Percentiles rank a stretch among this genome's conserved stretches.
These are phyloP conservation scores for Zaprionus bogoriensis DNA, from an alignment of 2,888 invertebrate genomes.

Conservation along the genomic window DNA sequence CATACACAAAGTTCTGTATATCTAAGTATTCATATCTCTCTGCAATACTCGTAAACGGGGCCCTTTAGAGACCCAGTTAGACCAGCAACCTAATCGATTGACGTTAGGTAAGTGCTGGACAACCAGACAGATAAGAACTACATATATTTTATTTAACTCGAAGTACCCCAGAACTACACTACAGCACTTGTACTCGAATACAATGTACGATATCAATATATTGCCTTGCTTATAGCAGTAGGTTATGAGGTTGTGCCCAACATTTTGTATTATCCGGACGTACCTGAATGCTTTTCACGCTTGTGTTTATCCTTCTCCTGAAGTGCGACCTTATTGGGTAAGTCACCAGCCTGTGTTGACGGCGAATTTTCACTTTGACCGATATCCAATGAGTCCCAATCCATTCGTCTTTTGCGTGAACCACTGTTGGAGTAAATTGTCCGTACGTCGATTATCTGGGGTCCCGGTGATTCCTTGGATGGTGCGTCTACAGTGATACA, in stretches of 20 bases:
- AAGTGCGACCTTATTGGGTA: slow-evolving; percentile 66
- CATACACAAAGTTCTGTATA: too few species aligned
- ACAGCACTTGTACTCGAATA: neutral
- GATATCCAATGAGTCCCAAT: slow-evolving; percentile 83
- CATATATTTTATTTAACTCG: neutral
- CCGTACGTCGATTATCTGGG: slow-evolving; percentile 82
- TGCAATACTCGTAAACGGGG: neutral
- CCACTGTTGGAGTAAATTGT: slow-evolving; percentile 80
- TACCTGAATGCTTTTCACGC: slow-evolving; percentile 79
- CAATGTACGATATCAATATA: neutral
- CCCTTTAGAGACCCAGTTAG: neutral
- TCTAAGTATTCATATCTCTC: too few species aligned
- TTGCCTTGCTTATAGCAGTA: neutral
- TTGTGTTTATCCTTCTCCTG: slow-evolving; percentile 81
- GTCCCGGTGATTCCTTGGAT: slow-evolving; percentile 80
- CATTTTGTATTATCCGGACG: neutral
- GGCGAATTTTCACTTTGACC: slow-evolving; percentile 80
- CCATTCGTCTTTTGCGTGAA: slow-evolving; percentile 83
- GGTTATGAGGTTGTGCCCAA: neutral
- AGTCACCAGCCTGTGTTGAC: slow-evolving; percentile 68
- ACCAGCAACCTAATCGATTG: neutral
- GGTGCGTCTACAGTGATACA: slow-evolving; percentile 69
- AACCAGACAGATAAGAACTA: slow-evolving; percentile 1
- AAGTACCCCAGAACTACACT: neutral
- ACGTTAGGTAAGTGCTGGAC: neutral